phyloP scores from a whole-genome alignment of 2,888 invertebrate genomes.

The Drosophila peninsularis region DNA sequence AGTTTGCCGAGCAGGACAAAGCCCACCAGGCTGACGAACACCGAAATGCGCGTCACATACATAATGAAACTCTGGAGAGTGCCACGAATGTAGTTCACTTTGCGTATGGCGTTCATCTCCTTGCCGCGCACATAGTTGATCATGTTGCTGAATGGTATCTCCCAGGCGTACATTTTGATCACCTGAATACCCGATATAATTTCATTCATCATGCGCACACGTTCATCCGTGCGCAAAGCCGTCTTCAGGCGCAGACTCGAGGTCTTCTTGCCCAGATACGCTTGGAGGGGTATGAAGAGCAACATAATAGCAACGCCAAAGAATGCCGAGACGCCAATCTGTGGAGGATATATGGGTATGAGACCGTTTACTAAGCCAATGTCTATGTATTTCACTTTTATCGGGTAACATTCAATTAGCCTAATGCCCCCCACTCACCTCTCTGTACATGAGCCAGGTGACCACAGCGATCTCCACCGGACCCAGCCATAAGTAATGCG shows the following conservation, averaged over 20 bases:
- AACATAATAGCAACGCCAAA: constrained; percentile 87
- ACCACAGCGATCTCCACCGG: constrained; percentile 93
- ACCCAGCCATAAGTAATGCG: constrained; percentile 96
- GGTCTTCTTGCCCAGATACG: constrained; percentile 90
- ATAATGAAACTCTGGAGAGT: constrained; percentile 93
- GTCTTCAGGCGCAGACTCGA: constrained; percentile 91
- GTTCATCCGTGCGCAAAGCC: constrained; percentile 93
- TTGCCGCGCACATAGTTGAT: constrained; percentile 88
- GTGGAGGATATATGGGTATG: neutral
- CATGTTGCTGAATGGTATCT: constrained; percentile 92
- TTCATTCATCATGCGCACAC: constrained; percentile 96
- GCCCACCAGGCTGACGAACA: constrained; percentile 92
- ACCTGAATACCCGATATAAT: constrained; percentile 95
- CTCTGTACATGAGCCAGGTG: constrained; percentile 90
- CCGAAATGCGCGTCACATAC: constrained; percentile 94
- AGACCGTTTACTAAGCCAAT: too few species aligned
- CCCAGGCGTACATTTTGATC: constrained; percentile 99
- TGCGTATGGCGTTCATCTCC: constrained; percentile 88
- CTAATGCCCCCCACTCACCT: constrained; percentile 86
- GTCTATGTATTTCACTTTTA: neutral
- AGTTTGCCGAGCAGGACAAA: constrained; percentile 89
- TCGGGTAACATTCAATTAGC: too few species aligned
- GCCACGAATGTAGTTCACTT: constrained; percentile 91
- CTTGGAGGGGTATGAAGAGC: constrained; percentile 90
- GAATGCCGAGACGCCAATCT: constrained; percentile 86